A percentile compares a stretch with the other conserved stretches of the same genome.
These are phyloP conservation scores for Bradypodion ventrale DNA, from an alignment of 2,797 vertebrate species.

Conservation along the genomic window DNA sequence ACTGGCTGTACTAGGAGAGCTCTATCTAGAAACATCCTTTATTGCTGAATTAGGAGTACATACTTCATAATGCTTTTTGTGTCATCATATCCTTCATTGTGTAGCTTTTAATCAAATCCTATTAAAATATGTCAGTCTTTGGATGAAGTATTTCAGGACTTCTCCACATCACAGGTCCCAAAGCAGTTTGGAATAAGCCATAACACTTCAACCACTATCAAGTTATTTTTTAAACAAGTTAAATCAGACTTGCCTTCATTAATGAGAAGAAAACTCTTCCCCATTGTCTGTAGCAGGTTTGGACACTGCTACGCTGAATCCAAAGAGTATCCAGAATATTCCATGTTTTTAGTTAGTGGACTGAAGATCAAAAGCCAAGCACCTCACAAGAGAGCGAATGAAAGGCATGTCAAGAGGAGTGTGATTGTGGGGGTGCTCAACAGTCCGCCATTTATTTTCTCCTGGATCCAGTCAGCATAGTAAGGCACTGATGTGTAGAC, in stretches of 20 bases:
- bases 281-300: neutral
- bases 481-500: constrained; percentile 72
- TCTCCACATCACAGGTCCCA: too few relatives aligned
- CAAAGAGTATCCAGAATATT: neutral
- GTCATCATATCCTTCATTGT: too few relatives aligned
- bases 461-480: constrained; percentile 70
- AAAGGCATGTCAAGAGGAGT: neutral
- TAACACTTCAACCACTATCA: neutral
- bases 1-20: neutral
- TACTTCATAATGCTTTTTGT: neutral
- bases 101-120: neutral
- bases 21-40: neutral
- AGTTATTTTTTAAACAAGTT: neutral
- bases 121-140: too few relatives aligned
- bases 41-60: too few relatives aligned
- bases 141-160: too few relatives aligned
- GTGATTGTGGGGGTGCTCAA: neutral
- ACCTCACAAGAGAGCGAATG: neutral
- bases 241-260: neutral
- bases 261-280: neutral
- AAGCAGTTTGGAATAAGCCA: neutral
- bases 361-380: neutral
- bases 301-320: neutral
- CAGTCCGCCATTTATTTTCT: neutral
- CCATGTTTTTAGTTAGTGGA: neutral